Evolutionary conservation across 2,113 vertebrate species (phyloP).

Genomic region (Salvelinus sp.): DNA sequence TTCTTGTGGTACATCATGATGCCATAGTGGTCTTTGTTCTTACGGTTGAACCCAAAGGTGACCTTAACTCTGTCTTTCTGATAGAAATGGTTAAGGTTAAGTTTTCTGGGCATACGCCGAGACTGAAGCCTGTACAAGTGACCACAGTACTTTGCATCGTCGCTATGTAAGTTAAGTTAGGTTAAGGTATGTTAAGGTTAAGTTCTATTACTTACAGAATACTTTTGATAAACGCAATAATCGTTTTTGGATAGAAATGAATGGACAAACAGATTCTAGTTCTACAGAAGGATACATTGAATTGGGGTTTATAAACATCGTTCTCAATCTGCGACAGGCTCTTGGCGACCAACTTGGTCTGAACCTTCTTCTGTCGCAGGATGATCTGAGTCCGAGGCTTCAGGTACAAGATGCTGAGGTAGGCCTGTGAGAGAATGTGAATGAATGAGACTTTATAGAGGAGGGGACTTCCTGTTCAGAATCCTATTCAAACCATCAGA

Average conservation of each 20-base stretch:
- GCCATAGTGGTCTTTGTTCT: slow-evolving; percentile 76
- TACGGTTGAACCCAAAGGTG: slow-evolving; percentile 81
- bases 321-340: slow-evolving; percentile 75
- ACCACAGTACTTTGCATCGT: too few relatives aligned
- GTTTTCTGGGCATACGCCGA: slow-evolving; percentile 6
- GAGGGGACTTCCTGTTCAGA: slow-evolving; percentile 19
- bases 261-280: too few relatives aligned
- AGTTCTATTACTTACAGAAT: too few relatives aligned
- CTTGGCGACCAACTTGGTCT: slow-evolving; percentile 76
- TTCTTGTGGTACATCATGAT: slow-evolving; percentile 87
- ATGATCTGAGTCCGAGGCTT: slow-evolving; percentile 81
- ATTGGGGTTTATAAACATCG: slow-evolving; percentile 80
- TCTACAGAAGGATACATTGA: slow-evolving; percentile 73
- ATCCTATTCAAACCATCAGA: not conserved
- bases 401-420: slow-evolving; percentile 82
- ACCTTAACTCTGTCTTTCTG: slow-evolving; percentile 82
- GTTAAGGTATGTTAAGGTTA: too few relatives aligned
- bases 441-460: slow-evolving; percentile 5
- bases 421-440: slow-evolving; percentile 65
- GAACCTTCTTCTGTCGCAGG: slow-evolving; percentile 77
- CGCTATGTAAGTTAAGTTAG: too few relatives aligned
- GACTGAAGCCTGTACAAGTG: too few relatives aligned
- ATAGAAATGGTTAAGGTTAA: slow-evolving; percentile 39
- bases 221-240: slow-evolving; percentile 2
- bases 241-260: not conserved